Base-by-base conservation (phyloP, 2,797 vertebrate species). In the Odontamblyopus rebecca region DNA sequence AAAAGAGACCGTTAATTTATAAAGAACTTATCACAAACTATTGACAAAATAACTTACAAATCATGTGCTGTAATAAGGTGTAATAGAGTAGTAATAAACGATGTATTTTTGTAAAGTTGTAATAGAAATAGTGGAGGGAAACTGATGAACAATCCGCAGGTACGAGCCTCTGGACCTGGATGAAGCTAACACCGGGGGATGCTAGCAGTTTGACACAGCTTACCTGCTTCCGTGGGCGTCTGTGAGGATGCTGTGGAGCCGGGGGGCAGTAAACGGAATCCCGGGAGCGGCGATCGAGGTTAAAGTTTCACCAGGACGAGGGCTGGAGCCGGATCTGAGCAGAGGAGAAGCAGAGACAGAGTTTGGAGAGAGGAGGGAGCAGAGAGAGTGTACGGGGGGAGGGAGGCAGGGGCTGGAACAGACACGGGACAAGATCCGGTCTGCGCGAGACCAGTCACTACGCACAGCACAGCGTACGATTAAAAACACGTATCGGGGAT, bases 221-320 rank as follows among this genome's bases (percentile, higher is more conserved):
- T 44, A 64, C 62, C 38, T 44, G 38, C 11, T 2, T 15, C 62
- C 48, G 1, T 26, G 4, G 5, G 9, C 62, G n/a, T 38, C 38
- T 15, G 38, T 6, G 62, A 64, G 38, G 62, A 44, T 64, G 62
- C 62, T 64, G 35, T 7, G 35, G 62, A 13, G 11, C 38, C 61
- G 38, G 5, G 35, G 32, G n/a, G 23, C 62, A 26, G 62, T 64
- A 26, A 5, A 26, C 11, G 38, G n/a, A 64, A n/a, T 23, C 3
- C n/a, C n/a, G n/a, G 4, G 35, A 35, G 35, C 32, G 8, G n/a
- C 5, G 35, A 19, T 64, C 11, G 62, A 64, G 62, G 62, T 16
- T 44, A 64, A 64, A 26, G 62, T 64, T 64, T 64, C 35, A 64
- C 38, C 12, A 48, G 62, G 62, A 64, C 61, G 61, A 63, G 19